Evolutionary conservation across 2,113 vertebrate genomes (phyloP), one percentile per base, ranked within the genome.

Genomic region (Odocoileus hemionus): DNA sequence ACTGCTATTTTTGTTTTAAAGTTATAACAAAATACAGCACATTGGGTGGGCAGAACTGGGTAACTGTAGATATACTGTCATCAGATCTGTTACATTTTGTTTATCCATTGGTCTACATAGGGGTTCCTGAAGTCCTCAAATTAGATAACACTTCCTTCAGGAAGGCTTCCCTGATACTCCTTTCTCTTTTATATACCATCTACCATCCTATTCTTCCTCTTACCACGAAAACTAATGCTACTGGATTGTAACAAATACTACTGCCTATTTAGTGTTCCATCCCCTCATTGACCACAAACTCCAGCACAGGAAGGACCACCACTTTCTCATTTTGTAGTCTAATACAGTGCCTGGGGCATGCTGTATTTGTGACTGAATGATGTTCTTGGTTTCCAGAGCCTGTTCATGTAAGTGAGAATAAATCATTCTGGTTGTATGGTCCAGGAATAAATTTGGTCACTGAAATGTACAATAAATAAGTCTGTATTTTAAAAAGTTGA

Each of bases 401-500:
- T 86, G 3, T 57, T 55, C 70, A 43, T 36, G 2, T 54, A 52
- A 57, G 1, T 86, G 23, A n/a, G 74, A 47, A 39, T 86, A 91
- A 52, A 74, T 78, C 70, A 93, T 79, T 58, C n/a, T 64, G 26
- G 10, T 26, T 47, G 3, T 89, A 55, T 43, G 16, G 92, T 43
- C 7, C 43, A 84, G 54, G 3, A 95, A 90, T 54, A 67, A 86
- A 86, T 74, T 52, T 95, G 28, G 30, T 80, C 55, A n/a, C 26
- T 43, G 13, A 55, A 96, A 90, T 19, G 8, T 11, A 91, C 86
- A 60, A 12, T 26, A 36, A 87, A 58, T 91, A 94, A 16, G 2
- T 57, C n/a, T 83, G 13, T 84, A 70, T 86, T 97, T 92, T 89
- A 84, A 87, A 94, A 86, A 58, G 45, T 55, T 86, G 45, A 95